These are phyloP conservation scores for Chionomys nivalis DNA, from an alignment of 2,113 vertebrate genomes.

Conservation along the genomic window DNA sequence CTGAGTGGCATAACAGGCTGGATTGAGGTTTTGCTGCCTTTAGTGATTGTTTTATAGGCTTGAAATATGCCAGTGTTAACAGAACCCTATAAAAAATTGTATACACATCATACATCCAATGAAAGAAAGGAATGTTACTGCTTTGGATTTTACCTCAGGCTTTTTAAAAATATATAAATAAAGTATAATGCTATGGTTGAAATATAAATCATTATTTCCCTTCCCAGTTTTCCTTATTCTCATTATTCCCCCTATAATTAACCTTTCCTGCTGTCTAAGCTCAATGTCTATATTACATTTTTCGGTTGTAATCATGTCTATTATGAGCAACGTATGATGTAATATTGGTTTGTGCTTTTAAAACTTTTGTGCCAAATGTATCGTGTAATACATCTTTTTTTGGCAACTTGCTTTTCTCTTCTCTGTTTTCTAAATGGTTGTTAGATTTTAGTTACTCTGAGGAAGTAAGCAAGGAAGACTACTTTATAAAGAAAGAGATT, in stretches of 20 bases:
- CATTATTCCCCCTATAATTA: not conserved
- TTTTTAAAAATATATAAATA: not conserved
- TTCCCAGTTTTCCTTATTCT: not conserved
- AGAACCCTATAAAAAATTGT: not conserved
- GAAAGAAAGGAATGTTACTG: not conserved
- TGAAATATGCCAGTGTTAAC: not conserved
- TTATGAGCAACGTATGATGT: not conserved
- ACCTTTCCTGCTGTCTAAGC: not conserved
- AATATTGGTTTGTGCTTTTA: not conserved
- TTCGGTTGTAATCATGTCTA: not conserved
- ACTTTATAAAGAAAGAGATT: not conserved
- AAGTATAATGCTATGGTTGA: not conserved
- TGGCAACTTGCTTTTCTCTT: not conserved
- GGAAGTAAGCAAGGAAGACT: not conserved
- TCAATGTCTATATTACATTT: too few relatives aligned
- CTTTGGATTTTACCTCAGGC: not conserved
- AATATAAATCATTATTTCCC: not conserved
- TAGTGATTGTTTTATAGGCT: constrained; percentile 37
- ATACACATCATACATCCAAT: not conserved
- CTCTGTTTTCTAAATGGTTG: not conserved
- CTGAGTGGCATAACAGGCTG: not conserved
- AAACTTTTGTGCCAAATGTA: not conserved
- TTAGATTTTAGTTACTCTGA: not conserved
- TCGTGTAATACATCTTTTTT: not conserved
- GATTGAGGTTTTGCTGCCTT: not conserved